A percentile compares a stretch with the other conserved stretches of the same genome.
Evolutionary conservation across 92 coral and sea anemone genomes (phyloP).

Genomic region (Palythoa heliodiscus): DNA sequence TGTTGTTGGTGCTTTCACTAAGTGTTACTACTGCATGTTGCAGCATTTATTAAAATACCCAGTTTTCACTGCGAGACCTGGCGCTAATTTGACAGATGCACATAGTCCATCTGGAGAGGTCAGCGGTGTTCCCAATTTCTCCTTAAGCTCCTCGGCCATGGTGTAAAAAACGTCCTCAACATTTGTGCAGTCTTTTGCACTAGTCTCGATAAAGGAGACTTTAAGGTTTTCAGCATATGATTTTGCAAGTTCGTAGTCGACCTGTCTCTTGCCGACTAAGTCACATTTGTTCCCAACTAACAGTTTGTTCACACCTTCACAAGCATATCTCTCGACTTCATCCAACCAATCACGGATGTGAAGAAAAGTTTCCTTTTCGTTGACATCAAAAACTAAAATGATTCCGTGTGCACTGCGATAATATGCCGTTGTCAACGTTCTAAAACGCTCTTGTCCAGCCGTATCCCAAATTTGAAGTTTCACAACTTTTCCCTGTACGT

Average conservation of each 20-base stretch:
- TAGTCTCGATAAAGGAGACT: constrained; percentile 92
- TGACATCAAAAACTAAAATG: constrained; percentile 89
- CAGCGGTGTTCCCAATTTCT: constrained; percentile 84
- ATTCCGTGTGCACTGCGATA: constrained; percentile 99
- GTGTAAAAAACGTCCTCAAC: constrained; percentile 88
- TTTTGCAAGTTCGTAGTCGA: constrained; percentile 80
- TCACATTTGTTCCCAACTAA: constrained; percentile 97
- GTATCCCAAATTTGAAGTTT: constrained; percentile 98
- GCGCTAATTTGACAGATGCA: constrained; percentile 49
- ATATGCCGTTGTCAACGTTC: constrained; percentile 95
- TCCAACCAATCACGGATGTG: constrained; percentile 88
- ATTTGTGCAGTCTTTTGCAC: constrained; percentile 96
- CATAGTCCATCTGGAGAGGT: constrained; percentile 60
- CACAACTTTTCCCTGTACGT: constrained; percentile 76
- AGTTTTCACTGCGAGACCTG: constrained; percentile 51
- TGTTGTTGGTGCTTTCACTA: background rate
- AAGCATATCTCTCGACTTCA: constrained; percentile 86
- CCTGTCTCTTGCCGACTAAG: constrained; percentile 77
- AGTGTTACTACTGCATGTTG: background rate
- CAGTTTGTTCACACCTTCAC: constrained; percentile 85
- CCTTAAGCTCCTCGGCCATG: constrained; percentile 91
- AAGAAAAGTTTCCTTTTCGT: constrained; percentile 82
- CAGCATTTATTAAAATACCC: constrained; percentile 62
- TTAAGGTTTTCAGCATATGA: constrained; percentile 80
- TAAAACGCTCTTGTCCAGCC: constrained; percentile 96